phyloP scores from a whole-genome alignment of 2,113 vertebrate species.

The Amphilophus citrinellus region DNA sequence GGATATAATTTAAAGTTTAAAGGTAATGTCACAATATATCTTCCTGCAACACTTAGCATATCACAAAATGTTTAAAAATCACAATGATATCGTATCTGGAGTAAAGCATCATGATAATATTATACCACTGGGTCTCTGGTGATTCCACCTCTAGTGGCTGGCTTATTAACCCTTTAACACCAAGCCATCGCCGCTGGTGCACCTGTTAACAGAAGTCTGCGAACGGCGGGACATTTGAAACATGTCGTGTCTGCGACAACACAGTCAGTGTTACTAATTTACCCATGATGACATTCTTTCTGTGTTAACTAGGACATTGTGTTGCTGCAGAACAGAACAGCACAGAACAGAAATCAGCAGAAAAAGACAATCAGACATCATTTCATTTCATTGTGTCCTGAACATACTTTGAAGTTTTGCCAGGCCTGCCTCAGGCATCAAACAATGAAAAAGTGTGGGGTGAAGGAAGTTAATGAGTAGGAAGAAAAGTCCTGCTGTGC shows the following conservation, averaged over 20 bases:
- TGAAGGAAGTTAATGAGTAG: constrained; percentile 19
- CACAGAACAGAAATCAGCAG: neutral
- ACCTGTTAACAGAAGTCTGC: no score
- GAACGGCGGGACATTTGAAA: no score
- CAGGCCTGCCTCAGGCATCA: constrained; percentile 17
- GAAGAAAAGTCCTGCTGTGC: constrained; percentile 34
- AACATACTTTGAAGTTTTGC: constrained; percentile 25
- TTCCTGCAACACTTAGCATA: neutral
- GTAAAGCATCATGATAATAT: neutral
- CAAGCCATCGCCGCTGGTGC: no score
- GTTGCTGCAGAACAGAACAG: neutral
- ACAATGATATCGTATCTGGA: neutral
- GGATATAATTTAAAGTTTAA: neutral
- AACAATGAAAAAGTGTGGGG: constrained; percentile 1
- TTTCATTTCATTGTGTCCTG: constrained; percentile 8
- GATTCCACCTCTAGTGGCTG: neutral
- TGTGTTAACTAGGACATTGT: neutral
- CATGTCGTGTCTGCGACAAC: no score
- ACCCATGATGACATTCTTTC: neutral
- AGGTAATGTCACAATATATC: neutral
- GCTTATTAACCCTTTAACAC: neutral
- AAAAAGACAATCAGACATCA: constrained; percentile 16
- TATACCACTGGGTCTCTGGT: neutral
- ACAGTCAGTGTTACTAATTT: neutral
- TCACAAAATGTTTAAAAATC: neutral